These are phyloP conservation scores for Moxostoma hubbsi DNA, from an alignment of 2,797 vertebrate species.

Conservation along the genomic window DNA sequence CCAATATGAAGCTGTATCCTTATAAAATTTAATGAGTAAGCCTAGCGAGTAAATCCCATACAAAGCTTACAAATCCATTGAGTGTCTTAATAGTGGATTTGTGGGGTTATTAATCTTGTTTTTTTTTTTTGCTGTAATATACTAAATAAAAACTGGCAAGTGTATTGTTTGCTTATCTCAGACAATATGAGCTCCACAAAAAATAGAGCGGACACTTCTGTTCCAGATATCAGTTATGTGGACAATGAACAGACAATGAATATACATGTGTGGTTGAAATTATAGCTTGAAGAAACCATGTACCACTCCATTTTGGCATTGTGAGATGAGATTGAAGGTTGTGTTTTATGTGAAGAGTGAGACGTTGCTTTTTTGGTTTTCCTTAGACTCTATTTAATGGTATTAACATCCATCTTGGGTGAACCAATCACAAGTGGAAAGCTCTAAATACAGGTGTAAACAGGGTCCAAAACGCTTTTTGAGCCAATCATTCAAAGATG, in stretches of 20 bases:
- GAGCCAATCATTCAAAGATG: too few relatives aligned
- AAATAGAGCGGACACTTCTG: slow-evolving; percentile 2
- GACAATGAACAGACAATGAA: background rate
- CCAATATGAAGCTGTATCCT: slow-evolving; percentile 17
- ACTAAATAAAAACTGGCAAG: background rate
- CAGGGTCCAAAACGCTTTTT: too few relatives aligned
- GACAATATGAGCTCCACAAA: background rate
- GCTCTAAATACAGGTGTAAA: too few relatives aligned
- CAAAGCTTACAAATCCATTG: background rate
- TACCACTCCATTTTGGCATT: background rate
- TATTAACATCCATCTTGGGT: too few relatives aligned
- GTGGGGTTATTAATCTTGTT: background rate
- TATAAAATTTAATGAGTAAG: slow-evolving; percentile 14
- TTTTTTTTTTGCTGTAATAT: background rate
- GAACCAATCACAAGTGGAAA: too few relatives aligned
- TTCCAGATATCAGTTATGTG: background rate
- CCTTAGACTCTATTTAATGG: too few relatives aligned
- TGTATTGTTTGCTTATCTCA: background rate
- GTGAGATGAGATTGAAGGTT: background rate
- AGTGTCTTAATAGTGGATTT: slow-evolving; percentile 1
- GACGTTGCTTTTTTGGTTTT: background rate
- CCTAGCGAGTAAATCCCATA: background rate
- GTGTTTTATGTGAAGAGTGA: background rate
- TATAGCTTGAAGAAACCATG: background rate
- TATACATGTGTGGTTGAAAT: background rate